These are phyloP conservation scores for Solenopsis invicta DNA, from an alignment of 1,140 invertebrate genomes.

Conservation along the genomic window DNA sequence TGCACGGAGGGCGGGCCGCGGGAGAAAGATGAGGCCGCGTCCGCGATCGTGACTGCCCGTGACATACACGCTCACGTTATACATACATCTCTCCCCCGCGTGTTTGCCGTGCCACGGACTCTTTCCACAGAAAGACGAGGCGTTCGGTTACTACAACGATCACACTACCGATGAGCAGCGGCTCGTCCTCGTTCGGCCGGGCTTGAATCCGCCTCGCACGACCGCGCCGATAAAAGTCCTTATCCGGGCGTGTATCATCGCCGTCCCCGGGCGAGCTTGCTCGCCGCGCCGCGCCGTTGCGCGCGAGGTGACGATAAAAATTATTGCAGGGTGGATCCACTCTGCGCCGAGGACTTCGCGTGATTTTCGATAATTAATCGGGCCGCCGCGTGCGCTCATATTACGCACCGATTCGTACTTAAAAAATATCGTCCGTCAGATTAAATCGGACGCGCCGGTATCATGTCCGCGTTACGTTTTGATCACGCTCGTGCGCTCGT, in stretches of 20 bases:
- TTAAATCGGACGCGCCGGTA: slow-evolving; percentile 35
- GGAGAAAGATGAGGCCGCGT: slow-evolving; percentile 75
- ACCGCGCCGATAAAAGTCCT: slow-evolving; percentile 62
- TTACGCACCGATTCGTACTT: slow-evolving; percentile 16
- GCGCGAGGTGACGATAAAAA: slow-evolving; percentile 60
- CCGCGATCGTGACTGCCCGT: slow-evolving; percentile 76
- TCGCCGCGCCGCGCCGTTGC: slow-evolving; percentile 31
- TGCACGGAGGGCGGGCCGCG: slow-evolving; percentile 51
- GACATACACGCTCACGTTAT: slow-evolving; percentile 78
- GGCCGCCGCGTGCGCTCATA: background rate
- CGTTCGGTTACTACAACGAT: slow-evolving; percentile 73
- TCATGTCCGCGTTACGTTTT: slow-evolving; percentile 9
- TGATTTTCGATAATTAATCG: slow-evolving; percentile 58
- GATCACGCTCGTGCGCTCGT: slow-evolving; percentile 1
- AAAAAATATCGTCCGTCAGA: slow-evolving; percentile 5
- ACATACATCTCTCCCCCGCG: slow-evolving; percentile 70
- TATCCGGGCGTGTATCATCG: slow-evolving; percentile 58
- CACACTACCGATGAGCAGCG: slow-evolving; percentile 69
- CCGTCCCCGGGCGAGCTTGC: slow-evolving; percentile 11
- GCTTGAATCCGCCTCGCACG: slow-evolving; percentile 44
- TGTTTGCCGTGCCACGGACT: slow-evolving; percentile 36
- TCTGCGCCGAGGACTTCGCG: slow-evolving; percentile 26
- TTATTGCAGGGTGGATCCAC: slow-evolving; percentile 12
- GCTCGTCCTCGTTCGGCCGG: slow-evolving; percentile 37
- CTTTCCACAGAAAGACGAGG: slow-evolving; percentile 55